A percentile compares a stretch with the other conserved stretches of the same genome.
Evolutionary conservation across 2,888 invertebrate genomes (phyloP).

Genomic region (Drosophila helvetica): DNA sequence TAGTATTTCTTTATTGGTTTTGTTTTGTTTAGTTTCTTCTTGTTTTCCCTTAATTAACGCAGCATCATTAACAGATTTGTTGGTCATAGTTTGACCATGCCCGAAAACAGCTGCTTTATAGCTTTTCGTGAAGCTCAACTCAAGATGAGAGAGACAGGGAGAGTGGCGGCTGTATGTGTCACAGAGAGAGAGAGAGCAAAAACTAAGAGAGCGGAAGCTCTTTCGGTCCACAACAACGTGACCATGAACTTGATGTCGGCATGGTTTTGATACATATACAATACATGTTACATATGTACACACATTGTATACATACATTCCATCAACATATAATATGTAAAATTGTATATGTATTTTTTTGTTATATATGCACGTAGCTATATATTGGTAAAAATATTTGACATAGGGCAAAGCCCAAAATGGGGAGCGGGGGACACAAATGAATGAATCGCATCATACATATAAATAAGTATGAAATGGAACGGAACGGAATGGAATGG

Average conservation of each 20-base stretch:
- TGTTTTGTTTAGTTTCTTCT: conserved; percentile 36
- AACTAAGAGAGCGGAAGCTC: conserved; percentile 66
- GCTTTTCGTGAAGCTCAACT: conserved; percentile 22
- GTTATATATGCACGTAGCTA: conserved; percentile 1
- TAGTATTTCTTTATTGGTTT: conserved; percentile 31
- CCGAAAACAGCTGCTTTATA: conserved; percentile 24
- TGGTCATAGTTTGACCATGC: conserved; percentile 27
- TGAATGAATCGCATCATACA: conserved; percentile 53
- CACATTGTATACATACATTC: conserved; percentile 4
- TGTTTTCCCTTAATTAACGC: conserved; percentile 27
- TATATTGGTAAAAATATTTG: conserved; percentile 38
- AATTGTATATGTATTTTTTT: conserved; percentile 1
- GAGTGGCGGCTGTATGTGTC: neutral
- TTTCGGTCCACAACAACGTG: conserved; percentile 47
- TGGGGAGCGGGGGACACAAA: conserved; percentile 26
- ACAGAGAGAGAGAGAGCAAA: conserved; percentile 1
- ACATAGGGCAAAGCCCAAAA: conserved; percentile 33
- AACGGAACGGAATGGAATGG: conserved; percentile 7
- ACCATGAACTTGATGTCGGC: conserved; percentile 78
- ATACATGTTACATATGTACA: conserved; percentile 5
- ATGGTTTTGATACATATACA: conserved; percentile 33
- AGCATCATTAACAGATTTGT: conserved; percentile 26
- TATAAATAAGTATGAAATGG: conserved; percentile 19
- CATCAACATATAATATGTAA: conserved; percentile 16
- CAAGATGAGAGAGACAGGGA: neutral